These are phyloP conservation scores for Conger conger DNA, from an alignment of 2,113 vertebrate genomes.

Conservation along the genomic window DNA sequence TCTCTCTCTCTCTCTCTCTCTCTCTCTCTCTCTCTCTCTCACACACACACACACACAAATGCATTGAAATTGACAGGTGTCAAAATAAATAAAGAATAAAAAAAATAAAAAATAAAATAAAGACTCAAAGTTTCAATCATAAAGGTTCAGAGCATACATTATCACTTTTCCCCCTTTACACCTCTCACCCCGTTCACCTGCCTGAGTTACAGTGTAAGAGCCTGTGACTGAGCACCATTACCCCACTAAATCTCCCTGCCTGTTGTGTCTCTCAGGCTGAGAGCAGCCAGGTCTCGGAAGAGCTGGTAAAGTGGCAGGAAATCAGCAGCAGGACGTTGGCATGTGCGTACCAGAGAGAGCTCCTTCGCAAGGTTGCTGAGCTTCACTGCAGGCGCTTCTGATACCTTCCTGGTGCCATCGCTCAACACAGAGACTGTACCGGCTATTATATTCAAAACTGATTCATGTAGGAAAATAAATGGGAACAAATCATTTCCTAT, in stretches of 20 bases:
- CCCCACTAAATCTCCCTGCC: background rate
- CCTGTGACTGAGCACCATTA: background rate
- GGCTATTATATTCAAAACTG: background rate
- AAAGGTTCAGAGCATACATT: background rate
- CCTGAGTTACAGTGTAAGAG: background rate
- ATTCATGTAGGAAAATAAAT: background rate
- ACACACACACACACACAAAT: background rate
- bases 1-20: background rate
- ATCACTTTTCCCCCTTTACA: background rate
- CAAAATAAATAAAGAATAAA: too few relatives aligned
- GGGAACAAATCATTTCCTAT: background rate
- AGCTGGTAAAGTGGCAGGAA: conserved; percentile 76
- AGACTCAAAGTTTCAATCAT: too few relatives aligned
- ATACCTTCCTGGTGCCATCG: conserved; percentile 35
- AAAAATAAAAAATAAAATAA: too few relatives aligned
- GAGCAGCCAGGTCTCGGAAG: conserved; percentile 36
- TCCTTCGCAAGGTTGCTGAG: conserved; percentile 67
- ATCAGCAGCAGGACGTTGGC: conserved; percentile 72
- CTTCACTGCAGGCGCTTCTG: conserved; percentile 71
- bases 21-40: too few relatives aligned
- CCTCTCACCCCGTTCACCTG: background rate
- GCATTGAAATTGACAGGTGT: background rate
- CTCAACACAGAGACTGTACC: background rate
- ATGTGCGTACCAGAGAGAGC: conserved; percentile 71
- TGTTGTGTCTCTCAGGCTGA: conserved; percentile 42